These are phyloP conservation scores for Schrankia costaestrigalis DNA, from an alignment of 2,888 invertebrate genomes.

Conservation along the genomic window DNA sequence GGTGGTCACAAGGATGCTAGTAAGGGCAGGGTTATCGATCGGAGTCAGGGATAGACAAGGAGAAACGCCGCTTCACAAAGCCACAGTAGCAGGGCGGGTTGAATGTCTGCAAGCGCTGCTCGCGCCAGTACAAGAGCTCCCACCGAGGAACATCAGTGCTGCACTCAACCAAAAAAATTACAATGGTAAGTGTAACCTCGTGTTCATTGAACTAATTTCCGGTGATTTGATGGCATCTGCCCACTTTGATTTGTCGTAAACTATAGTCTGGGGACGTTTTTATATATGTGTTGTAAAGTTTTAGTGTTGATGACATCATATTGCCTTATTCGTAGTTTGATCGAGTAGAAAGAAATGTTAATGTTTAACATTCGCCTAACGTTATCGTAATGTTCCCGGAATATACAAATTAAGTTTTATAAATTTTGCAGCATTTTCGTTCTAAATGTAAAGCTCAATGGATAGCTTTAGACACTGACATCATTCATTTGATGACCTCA, in stretches of 20 bases:
- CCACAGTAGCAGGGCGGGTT: slow-evolving; percentile 85
- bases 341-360: too few relatives aligned
- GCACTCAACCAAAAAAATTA: slow-evolving; percentile 91
- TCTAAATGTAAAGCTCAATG: too few relatives aligned
- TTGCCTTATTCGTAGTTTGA: too few relatives aligned
- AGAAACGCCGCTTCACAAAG: slow-evolving; percentile 93
- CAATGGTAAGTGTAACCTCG: slow-evolving; percentile 84
- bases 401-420: too few relatives aligned
- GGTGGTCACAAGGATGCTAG: slow-evolving; percentile 86
- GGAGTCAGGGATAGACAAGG: slow-evolving; percentile 86
- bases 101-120: slow-evolving; percentile 87
- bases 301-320: too few relatives aligned
- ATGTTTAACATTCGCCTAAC: too few relatives aligned
- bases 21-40: slow-evolving; percentile 88
- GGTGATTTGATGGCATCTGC: not conserved
- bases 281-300: too few relatives aligned
- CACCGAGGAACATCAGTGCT: slow-evolving; percentile 67
- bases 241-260: not conserved
- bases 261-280: too few relatives aligned
- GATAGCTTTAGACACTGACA: too few relatives aligned
- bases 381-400: too few relatives aligned
- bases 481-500: too few relatives aligned
- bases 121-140: slow-evolving; percentile 77
- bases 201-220: not conserved
- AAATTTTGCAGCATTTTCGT: too few relatives aligned